Conservation (phyloP, 92 coral and sea anemone species). For the Heliopora coerulea region DNA sequence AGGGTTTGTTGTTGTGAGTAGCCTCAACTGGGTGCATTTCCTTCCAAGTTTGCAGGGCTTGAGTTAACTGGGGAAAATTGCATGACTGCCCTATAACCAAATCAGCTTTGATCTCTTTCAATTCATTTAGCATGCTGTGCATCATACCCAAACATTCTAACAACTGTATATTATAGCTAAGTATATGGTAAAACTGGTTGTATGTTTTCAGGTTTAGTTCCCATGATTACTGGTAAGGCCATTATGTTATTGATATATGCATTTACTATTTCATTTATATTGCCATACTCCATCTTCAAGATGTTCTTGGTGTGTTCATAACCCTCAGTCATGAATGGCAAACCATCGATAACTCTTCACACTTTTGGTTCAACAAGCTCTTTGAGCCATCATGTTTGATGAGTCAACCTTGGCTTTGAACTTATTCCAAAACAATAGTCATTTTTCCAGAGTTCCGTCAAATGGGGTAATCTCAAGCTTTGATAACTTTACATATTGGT, state of each 20-base stretch:
- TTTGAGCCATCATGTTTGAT: constrained; percentile 46
- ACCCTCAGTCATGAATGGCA: constrained; percentile 52
- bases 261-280: constrained; percentile 47
- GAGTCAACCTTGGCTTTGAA: constrained; percentile 47
- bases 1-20: neutral
- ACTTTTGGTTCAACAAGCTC: constrained; percentile 50
- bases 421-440: constrained; percentile 45
- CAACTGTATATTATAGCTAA: neutral
- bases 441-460: constrained; percentile 36
- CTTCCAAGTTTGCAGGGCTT: constrained; percentile 52
- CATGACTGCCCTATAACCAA: constrained; percentile 46
- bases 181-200: constrained; percentile 53
- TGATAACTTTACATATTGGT: constrained; percentile 41
- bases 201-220: constrained; percentile 42
- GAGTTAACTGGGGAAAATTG: constrained; percentile 41
- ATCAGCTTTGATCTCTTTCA: constrained; percentile 55
- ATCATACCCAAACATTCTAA: too few relatives aligned
- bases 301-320: constrained; percentile 56
- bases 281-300: constrained; percentile 46
- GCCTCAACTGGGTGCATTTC: constrained; percentile 47
- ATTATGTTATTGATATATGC: constrained; percentile 44
- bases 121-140: constrained; percentile 46
- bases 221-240: constrained; percentile 41
- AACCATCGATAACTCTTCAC: constrained; percentile 40
- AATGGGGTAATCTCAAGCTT: constrained; percentile 42